Evolutionary conservation across 64 coral and sea anemone species (phyloP).

Genomic region (Hydrozoanthus tunicans): DNA sequence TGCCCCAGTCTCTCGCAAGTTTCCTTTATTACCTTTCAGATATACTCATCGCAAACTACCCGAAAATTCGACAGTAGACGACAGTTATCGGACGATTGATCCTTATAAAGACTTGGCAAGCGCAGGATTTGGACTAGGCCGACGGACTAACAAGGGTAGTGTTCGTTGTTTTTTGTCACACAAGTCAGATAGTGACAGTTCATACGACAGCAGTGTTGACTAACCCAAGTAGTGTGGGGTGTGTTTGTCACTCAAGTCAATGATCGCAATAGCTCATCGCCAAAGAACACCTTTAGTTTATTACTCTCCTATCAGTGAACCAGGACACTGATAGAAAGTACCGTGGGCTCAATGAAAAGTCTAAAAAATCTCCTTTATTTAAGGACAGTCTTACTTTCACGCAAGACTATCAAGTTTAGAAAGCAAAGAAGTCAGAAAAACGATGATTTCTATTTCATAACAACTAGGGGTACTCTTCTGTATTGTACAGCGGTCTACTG

Average conservation of each 20-base stretch:
- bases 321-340: too few species aligned
- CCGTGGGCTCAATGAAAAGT: too few species aligned
- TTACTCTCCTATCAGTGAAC: too few species aligned
- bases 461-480: too few species aligned
- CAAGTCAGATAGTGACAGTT: slow-evolving; percentile 34
- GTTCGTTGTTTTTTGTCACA: slow-evolving; percentile 67
- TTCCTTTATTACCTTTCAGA: slow-evolving; percentile 63
- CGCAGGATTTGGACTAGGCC: slow-evolving; percentile 74
- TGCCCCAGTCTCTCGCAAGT: slow-evolving; percentile 3
- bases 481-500: too few species aligned
- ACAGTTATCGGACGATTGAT: slow-evolving; percentile 75
- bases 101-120: slow-evolving; percentile 79
- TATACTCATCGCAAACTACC: slow-evolving; percentile 58
- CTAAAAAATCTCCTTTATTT: too few species aligned
- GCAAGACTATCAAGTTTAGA: too few species aligned
- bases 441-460: too few species aligned
- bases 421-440: too few species aligned
- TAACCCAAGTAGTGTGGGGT: neutral
- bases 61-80: neutral
- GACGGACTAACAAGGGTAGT: slow-evolving; percentile 31
- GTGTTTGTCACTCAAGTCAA: neutral
- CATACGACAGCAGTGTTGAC: neutral
- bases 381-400: too few species aligned
- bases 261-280: neutral
- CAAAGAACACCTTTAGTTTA: too few species aligned